A percentile compares a stretch with the other conserved stretches of the same genome.
Conservation (phyloP, 2,113 vertebrate species). For the Mesocricetus auratus region DNA sequence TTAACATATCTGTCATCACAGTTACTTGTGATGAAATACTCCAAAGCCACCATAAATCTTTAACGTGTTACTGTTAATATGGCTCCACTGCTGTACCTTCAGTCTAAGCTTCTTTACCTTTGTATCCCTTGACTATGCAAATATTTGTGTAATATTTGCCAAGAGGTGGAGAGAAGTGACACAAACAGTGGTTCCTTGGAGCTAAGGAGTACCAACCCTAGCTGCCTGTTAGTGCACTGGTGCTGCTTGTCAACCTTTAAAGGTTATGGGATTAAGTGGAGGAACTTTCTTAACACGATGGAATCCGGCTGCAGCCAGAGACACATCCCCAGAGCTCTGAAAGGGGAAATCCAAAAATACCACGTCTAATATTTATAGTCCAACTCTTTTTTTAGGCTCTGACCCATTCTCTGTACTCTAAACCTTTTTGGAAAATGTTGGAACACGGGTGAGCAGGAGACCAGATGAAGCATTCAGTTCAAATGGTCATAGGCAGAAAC, state of each 20-base stretch:
- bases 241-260: not conserved
- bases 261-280: slow-evolving; percentile 6
- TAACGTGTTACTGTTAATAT: not conserved
- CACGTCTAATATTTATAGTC: not conserved
- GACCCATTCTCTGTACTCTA: not conserved
- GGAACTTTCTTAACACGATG: slow-evolving; percentile 5
- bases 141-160: not conserved
- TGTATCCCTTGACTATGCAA: not conserved
- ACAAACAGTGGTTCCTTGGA: not conserved
- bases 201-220: not conserved
- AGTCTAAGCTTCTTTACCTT: not conserved
- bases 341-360: slow-evolving; percentile 55
- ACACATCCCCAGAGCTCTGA: not conserved
- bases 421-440: not conserved
- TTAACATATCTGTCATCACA: not conserved
- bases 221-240: not conserved
- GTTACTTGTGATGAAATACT: not conserved
- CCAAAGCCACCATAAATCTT: not conserved
- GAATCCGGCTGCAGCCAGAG: not conserved
- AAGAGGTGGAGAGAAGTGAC: not conserved
- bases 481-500: not conserved
- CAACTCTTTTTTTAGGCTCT: not conserved
- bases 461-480: not conserved
- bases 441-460: not conserved
- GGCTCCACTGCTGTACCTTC: not conserved